Percentiles rank a stretch among this genome's conserved stretches.
phyloP scores from a whole-genome alignment of 1,140 invertebrate genomes.

The Pseudomyrmex concolor region DNA sequence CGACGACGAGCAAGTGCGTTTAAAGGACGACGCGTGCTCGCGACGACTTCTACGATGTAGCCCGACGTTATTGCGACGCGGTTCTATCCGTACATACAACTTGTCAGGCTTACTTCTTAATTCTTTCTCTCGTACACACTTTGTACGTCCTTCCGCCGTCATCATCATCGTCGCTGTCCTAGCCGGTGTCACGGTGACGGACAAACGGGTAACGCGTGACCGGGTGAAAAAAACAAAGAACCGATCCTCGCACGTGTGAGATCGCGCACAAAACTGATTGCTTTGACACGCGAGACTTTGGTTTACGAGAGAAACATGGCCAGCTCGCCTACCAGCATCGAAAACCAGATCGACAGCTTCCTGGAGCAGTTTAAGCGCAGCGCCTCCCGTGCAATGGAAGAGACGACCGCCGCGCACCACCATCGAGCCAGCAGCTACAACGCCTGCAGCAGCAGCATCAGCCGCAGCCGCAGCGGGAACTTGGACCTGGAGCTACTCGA shows the following conservation, averaged over 20 bases:
- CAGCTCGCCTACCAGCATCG: constrained; percentile 89
- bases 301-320: constrained; percentile 84
- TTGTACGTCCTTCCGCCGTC: background rate
- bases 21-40: background rate
- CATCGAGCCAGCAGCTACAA: constrained; percentile 75
- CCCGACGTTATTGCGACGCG: background rate
- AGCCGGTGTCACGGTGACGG: constrained; percentile 13
- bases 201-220: background rate
- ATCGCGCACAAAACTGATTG: constrained; percentile 32
- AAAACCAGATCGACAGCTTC: constrained; percentile 93
- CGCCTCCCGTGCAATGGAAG: constrained; percentile 90
- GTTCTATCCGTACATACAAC: constrained; percentile 2
- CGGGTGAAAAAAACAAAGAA: background rate
- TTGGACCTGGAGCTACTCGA: constrained; percentile 82
- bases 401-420: constrained; percentile 71
- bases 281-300: no score
- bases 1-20: constrained; percentile 35
- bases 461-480: constrained; percentile 81
- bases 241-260: constrained; percentile 41
- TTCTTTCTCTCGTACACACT: background rate
- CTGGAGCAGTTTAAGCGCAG: constrained; percentile 92
- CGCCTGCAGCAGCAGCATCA: constrained; percentile 78
- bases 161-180: background rate
- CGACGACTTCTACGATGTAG: constrained; percentile 48
- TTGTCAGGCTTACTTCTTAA: background rate